Conservation (phyloP, 1,140 invertebrate genomes). For the Bombus huntii region DNA sequence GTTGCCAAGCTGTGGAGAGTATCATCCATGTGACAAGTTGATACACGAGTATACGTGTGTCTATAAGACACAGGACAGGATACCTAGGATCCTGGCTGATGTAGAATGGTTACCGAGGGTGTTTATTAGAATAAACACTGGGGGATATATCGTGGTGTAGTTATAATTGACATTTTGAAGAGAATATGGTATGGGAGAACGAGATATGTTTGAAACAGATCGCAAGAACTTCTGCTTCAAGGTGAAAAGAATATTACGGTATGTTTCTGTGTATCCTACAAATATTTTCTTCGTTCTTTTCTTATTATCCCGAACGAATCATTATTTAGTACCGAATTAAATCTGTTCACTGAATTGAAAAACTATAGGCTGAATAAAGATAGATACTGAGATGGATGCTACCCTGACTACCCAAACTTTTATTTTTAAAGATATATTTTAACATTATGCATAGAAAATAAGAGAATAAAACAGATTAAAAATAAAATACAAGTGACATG, state of each 20-base stretch:
- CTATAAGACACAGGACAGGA: not conserved
- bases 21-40: constrained; percentile 59
- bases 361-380: no score
- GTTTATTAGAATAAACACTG: constrained; percentile 5
- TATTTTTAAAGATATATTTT: no score
- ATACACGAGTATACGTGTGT: constrained; percentile 18
- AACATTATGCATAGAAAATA: no score
- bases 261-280: no score
- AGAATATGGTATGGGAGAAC: not conserved
- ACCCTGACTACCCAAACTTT: no score
- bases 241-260: not conserved
- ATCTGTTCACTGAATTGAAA: no score
- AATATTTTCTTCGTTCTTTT: no score
- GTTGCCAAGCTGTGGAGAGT: constrained; percentile 47
- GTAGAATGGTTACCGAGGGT: not conserved
- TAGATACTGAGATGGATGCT: no score
- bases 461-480: no score
- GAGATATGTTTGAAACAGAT: not conserved
- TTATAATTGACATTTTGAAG: not conserved
- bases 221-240: not conserved
- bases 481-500: no score
- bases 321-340: no score
- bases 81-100: not conserved
- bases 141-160: not conserved
- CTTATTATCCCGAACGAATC: no score